These are phyloP conservation scores for Tetrax tetrax DNA, from an alignment of 2,113 vertebrate species.

Conservation along the genomic window DNA sequence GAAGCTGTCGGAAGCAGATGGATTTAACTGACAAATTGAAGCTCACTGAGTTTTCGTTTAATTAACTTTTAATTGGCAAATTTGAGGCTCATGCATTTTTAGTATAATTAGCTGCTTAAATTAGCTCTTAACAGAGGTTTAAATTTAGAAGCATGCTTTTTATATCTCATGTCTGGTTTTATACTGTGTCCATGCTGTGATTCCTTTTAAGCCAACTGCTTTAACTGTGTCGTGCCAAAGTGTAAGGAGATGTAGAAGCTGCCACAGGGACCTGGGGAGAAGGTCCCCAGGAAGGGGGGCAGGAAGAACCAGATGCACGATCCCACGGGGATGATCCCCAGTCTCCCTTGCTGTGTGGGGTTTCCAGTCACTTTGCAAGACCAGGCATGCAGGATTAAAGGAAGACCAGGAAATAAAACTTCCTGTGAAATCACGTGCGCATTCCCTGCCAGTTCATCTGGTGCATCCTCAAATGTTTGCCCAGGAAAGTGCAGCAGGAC, in stretches of 20 bases:
- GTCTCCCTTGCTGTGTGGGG: neutral
- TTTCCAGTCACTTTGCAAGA: neutral
- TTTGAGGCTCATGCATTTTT: conserved; percentile 33
- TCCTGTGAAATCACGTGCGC: neutral
- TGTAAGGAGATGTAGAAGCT: neutral
- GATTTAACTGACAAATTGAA: conserved; percentile 55
- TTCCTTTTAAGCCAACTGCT: neutral
- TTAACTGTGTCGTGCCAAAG: neutral
- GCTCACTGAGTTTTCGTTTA: conserved; percentile 40
- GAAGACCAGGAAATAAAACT: neutral
- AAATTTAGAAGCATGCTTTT: conserved; percentile 63
- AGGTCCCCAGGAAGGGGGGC: no score
- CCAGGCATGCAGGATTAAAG: neutral
- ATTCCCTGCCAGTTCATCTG: no score
- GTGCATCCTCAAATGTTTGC: no score
- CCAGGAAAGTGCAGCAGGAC: no score
- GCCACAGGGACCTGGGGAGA: neutral
- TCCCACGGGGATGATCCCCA: neutral
- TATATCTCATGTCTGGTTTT: conserved; percentile 41
- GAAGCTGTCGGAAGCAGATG: conserved; percentile 61
- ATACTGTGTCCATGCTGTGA: neutral
- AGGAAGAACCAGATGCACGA: neutral
- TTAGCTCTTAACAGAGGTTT: conserved; percentile 58
- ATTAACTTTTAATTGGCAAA: conserved; percentile 70
- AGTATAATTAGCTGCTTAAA: conserved; percentile 64